These are phyloP conservation scores for Falcaria lacertinaria DNA, from an alignment of 2,888 invertebrate species.

Conservation along the genomic window DNA sequence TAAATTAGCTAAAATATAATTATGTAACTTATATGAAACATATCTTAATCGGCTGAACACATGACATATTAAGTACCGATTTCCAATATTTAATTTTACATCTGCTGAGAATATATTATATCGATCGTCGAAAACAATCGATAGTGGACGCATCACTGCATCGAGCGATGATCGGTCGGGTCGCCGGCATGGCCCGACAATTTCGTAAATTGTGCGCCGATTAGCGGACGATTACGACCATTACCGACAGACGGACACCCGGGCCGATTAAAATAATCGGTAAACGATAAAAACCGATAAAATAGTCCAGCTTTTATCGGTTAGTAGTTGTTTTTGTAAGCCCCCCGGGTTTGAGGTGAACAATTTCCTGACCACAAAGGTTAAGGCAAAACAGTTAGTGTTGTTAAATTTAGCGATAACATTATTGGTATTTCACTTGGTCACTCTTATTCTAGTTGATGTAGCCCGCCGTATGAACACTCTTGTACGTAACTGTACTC, in stretches of 20 bases:
- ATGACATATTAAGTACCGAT: too few species aligned
- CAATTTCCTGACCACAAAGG: not conserved
- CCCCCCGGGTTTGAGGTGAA: slow-evolving; percentile 22
- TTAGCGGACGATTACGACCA: slow-evolving; percentile 77
- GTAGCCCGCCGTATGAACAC: too few species aligned
- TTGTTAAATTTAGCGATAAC: not conserved
- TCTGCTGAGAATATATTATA: not conserved
- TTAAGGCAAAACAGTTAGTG: not conserved
- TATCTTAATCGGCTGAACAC: too few species aligned
- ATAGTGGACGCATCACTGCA: slow-evolving; percentile 55
- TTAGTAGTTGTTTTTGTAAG: slow-evolving; percentile 47
- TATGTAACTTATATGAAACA: too few species aligned
- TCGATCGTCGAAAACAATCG: slow-evolving; percentile 19
- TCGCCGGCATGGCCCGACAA: slow-evolving; percentile 77
- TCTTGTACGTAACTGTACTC: too few species aligned
- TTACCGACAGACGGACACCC: slow-evolving; percentile 77
- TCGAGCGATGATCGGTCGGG: slow-evolving; percentile 57
- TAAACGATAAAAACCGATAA: slow-evolving; percentile 74
- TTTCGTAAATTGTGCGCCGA: slow-evolving; percentile 78
- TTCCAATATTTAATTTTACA: too few species aligned
- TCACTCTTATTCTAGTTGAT: not conserved
- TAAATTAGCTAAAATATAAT: too few species aligned
- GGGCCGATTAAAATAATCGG: slow-evolving; percentile 76
- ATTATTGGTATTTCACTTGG: not conserved
- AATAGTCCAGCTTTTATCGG: slow-evolving; percentile 57